phyloP scores from a whole-genome alignment of 2,113 vertebrate genomes.

The Pterocles gutturalis region DNA sequence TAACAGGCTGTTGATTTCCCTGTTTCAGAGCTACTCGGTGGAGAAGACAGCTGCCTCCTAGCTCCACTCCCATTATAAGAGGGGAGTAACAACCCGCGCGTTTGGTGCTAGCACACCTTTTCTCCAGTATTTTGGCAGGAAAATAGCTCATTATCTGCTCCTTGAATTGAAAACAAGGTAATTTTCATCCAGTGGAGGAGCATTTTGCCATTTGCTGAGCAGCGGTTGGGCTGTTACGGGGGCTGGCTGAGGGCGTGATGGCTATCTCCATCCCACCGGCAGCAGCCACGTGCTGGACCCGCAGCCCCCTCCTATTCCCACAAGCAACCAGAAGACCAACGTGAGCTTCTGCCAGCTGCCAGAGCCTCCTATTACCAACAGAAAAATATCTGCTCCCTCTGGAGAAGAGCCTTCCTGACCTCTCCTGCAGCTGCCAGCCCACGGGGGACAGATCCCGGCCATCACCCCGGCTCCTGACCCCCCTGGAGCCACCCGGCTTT shows the following conservation, averaged over 20 bases:
- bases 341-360: not conserved
- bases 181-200: not conserved
- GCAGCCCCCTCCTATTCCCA: not conserved
- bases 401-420: not conserved
- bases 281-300: not conserved
- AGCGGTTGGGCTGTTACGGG: not conserved
- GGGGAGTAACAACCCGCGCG: not conserved
- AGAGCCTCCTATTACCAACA: not conserved
- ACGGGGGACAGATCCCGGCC: not conserved
- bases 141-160: constrained; percentile 51
- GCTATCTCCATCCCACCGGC: not conserved
- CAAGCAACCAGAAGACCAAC: not conserved
- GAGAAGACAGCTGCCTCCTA: not conserved
- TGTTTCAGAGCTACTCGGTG: not conserved
- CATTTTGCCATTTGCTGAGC: constrained; percentile 3
- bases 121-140: not conserved
- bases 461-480: not conserved
- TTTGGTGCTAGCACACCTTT: not conserved
- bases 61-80: not conserved
- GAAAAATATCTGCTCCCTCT: not conserved
- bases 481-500: not conserved
- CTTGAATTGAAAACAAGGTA: constrained; percentile 14
- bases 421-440: constrained; percentile 59
- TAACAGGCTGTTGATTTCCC: not conserved
- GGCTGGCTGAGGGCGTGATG: rapidly evolving